These are phyloP conservation scores for Pseudomyrmex dendroicus DNA, from an alignment of 1,140 invertebrate genomes.

Conservation along the genomic window DNA sequence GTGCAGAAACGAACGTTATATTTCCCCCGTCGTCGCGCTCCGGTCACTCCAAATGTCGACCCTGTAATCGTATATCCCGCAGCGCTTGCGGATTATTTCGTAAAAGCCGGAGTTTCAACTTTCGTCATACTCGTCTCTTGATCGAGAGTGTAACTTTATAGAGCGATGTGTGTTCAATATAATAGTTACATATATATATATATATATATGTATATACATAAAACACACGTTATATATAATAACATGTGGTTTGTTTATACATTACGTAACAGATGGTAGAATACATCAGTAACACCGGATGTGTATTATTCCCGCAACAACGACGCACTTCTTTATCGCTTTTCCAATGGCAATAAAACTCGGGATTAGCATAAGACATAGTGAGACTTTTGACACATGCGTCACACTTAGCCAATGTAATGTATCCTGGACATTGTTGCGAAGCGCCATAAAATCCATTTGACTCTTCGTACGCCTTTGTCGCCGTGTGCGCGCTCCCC, in stretches of 20 bases:
- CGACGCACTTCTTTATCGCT: background rate
- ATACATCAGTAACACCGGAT: slow-evolving; percentile 11
- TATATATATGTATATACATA: too few relatives aligned
- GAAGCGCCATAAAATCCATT: slow-evolving; percentile 30
- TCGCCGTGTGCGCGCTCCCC: slow-evolving; percentile 6
- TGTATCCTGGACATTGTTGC: slow-evolving; percentile 20
- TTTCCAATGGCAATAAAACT: slow-evolving; percentile 29
- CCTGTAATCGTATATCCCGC: slow-evolving; percentile 29
- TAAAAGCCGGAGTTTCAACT: slow-evolving; percentile 15
- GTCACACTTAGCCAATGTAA: background rate
- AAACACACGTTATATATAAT: too few relatives aligned
- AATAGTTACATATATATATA: too few relatives aligned
- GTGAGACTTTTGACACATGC: slow-evolving; percentile 19
- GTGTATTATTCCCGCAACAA: background rate
- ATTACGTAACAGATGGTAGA: too few relatives aligned
- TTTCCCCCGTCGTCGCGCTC: slow-evolving; percentile 17
- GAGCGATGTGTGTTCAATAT: background rate
- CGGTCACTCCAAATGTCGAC: slow-evolving; percentile 23
- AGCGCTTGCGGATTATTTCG: slow-evolving; percentile 18
- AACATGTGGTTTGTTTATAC: too few relatives aligned
- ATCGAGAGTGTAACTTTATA: background rate
- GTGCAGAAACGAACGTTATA: slow-evolving; percentile 2
- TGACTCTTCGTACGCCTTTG: slow-evolving; percentile 22
- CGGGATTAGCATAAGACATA: slow-evolving; percentile 25
- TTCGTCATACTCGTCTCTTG: background rate